Percentiles rank a stretch among this genome's conserved stretches.
phyloP scores from a whole-genome alignment of 2,113 vertebrate genomes.

The Chloropsis hardwickii region DNA sequence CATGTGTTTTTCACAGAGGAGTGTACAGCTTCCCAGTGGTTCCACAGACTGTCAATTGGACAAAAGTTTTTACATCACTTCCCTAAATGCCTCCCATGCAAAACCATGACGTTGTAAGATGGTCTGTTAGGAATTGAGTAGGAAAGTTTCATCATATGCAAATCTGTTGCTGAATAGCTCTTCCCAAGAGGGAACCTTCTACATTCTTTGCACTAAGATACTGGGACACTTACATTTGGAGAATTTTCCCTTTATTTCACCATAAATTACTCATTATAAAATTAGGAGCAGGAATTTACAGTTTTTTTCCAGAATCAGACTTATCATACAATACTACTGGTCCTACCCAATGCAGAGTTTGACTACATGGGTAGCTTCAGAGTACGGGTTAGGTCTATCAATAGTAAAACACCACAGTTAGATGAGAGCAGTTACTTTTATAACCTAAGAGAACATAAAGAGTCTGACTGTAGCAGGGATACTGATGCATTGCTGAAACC shows the following conservation, averaged over 20 bases:
- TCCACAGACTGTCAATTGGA: too few species aligned
- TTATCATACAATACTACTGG: background rate
- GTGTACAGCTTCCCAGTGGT: too few species aligned
- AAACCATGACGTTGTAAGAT: background rate
- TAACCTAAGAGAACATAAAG: background rate
- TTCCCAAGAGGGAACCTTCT: background rate
- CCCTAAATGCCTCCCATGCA: too few species aligned
- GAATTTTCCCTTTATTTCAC: background rate
- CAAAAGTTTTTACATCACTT: too few species aligned
- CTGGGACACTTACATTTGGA: background rate
- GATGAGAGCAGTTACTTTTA: background rate
- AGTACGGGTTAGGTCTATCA: background rate
- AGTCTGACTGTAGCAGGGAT: background rate
- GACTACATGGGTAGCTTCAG: background rate
- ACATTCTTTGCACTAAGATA: background rate
- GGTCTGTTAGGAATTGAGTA: background rate
- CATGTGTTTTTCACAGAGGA: too few species aligned
- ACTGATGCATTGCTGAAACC: background rate
- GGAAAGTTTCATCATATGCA: background rate
- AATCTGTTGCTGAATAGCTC: background rate
- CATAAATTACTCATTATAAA: background rate
- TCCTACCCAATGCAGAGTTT: background rate
- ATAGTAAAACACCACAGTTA: background rate
- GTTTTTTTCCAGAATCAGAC: background rate
- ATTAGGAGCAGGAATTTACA: background rate